Conservation (phyloP, 1,140 invertebrate genomes). For the Cydia pomonella region DNA sequence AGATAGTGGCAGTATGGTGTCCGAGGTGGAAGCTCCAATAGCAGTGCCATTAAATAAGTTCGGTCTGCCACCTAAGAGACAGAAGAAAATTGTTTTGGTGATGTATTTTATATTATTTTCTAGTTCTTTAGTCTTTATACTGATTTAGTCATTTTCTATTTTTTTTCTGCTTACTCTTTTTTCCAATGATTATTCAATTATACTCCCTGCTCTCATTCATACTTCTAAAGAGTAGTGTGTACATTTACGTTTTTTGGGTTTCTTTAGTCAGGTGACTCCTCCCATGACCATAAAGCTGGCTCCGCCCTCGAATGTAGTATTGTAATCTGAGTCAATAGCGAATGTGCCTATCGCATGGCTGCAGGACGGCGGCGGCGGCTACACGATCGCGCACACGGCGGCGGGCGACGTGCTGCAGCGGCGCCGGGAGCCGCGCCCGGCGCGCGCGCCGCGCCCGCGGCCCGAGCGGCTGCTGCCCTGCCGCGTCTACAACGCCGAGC, state of each 20-base stretch:
- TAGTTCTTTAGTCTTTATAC: background rate
- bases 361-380: conserved; percentile 83
- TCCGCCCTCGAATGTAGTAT: too few relatives aligned
- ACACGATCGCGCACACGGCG: conserved; percentile 82
- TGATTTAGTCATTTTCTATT: conserved; percentile 9
- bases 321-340: too few relatives aligned
- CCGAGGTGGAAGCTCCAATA: conserved; percentile 48
- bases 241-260: too few relatives aligned
- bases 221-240: too few relatives aligned
- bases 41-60: conserved; percentile 60
- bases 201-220: too few relatives aligned
- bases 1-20: too few relatives aligned
- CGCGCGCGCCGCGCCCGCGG: conserved; percentile 55
- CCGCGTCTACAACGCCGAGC: conserved; percentile 77
- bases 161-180: too few relatives aligned
- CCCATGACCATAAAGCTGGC: too few relatives aligned
- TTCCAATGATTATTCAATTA: too few relatives aligned
- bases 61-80: conserved; percentile 67
- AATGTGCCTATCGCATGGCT: background rate
- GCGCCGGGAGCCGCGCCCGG: conserved; percentile 47
- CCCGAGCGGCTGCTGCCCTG: conserved; percentile 79
- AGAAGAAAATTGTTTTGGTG: conserved; percentile 69
- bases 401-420: conserved; percentile 77
- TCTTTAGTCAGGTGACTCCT: too few relatives aligned
- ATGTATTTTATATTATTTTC: conserved; percentile 31